Conservation (phyloP, 2,797 vertebrate genomes). For the Helostoma temminkii region DNA sequence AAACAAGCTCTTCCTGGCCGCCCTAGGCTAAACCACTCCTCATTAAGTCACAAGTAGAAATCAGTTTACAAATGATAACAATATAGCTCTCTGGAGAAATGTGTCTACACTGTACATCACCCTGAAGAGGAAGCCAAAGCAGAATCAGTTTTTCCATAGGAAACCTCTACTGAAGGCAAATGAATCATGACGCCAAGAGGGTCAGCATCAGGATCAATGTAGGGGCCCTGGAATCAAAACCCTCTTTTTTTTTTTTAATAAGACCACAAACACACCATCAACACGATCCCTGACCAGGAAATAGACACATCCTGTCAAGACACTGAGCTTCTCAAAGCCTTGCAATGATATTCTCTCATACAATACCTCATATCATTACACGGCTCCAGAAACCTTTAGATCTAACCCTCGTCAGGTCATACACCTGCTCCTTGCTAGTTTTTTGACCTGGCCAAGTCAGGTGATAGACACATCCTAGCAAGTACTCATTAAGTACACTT, state of each 20-base stretch:
- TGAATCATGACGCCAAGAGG: conserved; percentile 82
- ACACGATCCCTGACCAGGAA: conserved; percentile 60
- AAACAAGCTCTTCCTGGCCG: conserved; percentile 68
- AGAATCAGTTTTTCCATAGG: conserved; percentile 90
- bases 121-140: conserved; percentile 89
- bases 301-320: conserved; percentile 59
- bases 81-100: conserved; percentile 88
- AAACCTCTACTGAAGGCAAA: conserved; percentile 91
- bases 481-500: conserved; percentile 94
- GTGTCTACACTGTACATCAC: conserved; percentile 89
- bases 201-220: conserved; percentile 81
- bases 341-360: conserved; percentile 50
- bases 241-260: conserved; percentile 70
- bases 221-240: conserved; percentile 83
- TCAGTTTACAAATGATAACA: conserved; percentile 87
- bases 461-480: conserved; percentile 81
- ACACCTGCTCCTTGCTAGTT: conserved; percentile 49
- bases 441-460: conserved; percentile 68
- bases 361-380: conserved; percentile 55
- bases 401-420: conserved; percentile 51
- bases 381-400: conserved; percentile 57
- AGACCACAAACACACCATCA: conserved; percentile 75
- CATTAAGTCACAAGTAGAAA: conserved; percentile 86
- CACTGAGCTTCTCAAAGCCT: conserved; percentile 61
- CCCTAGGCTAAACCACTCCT: conserved; percentile 79